Base-by-base conservation (phyloP, 2,113 vertebrate species). In the Antennarius striatus region DNA sequence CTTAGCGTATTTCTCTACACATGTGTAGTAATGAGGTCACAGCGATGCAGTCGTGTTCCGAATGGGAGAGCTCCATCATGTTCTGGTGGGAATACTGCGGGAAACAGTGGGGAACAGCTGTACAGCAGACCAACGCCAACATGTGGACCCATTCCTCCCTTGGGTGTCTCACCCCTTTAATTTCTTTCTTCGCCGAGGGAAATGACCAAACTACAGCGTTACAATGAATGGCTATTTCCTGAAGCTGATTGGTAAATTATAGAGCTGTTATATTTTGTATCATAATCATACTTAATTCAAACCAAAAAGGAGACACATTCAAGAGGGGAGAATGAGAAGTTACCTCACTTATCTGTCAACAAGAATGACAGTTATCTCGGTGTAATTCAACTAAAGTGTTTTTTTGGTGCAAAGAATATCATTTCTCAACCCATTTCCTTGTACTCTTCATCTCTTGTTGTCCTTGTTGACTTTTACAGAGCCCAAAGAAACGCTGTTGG, bases 31-130 rank as follows among this genome's bases (percentile, higher is more conserved):
- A 94, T 84, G 90, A 94, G 92, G 80, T 86, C 57, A 85, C 17
- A 79, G 82, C 75, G 84, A 78, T 73, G 85, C 56, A 39, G 85
- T 75, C 69, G 88, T 77, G 82, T 86, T 89, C 68, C 30, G 14
- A 89, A 85, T 91, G 89, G 89, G 91, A 93, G 91, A 86, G 56
- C 89, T 93, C 91, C 89, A 93, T 94, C 93, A 87, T 86, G 66
- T 62, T 91, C 89, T 87, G 90, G 78, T 60, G 84, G 91, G 92
- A 91, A 90, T 88, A 88, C 73, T 76, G 75, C 40, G 66, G 85
- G 86, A 87, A 75, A 86, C 68, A 49, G 75, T 67, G 47, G 65
- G 82, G 88, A 89, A 89, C 92, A 83, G 76, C 80, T 83, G 73
- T 64, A 81, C 15, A 2, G 36, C 66, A 57, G 69, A 71, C 39